Base-by-base conservation (phyloP, 1,140 invertebrate species). In the Doryteuthis pealeii region DNA sequence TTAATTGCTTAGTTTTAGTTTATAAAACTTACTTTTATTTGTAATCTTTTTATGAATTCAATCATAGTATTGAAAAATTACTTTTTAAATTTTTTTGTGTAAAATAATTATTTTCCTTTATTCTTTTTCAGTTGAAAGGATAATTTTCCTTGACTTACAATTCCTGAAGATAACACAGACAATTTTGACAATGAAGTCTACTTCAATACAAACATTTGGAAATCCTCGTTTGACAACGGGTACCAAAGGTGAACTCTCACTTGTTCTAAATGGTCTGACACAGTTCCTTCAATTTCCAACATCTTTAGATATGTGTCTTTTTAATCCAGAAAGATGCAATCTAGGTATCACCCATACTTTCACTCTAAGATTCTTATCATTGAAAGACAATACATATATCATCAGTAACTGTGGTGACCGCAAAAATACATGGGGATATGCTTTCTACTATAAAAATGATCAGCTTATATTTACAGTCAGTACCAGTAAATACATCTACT, bases 361-460 rank as follows among this genome's bases (percentile, higher is more conserved):
- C 62, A 73, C 72, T 2, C 49, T 82, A 1, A 77, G 74, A 49
- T 22, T 83, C 2, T 33, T 71, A 10, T 30, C 45, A 5, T 32
- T 82, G 30, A 76, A 74, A 33, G 81, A 82, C 15, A 75, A 78
- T 35, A 80, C 77, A 67, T 81, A 80, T 35, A 81, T 84, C 28
- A 75, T 84, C 65, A 79, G 80, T 28, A 79, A 71, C 32, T 82
- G 83, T 58, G 83, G 80, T 31, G 79, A 82, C 67, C 31, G 76
- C 33, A 43, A 45, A 15, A 58, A 71, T 14, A 71, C 71, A 22
- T 76, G 78, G 58, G 83, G 83, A 12, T 65, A 82, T 28, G 72
- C 78, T 15, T 73, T 84, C 77, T 78, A 78, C 35, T 78, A 79
- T 73, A 71, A 69, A 6, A 69, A 49, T 15, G 72, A 67, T 0